Percentiles rank a stretch among this genome's conserved stretches.
Evolutionary conservation across 2,888 invertebrate genomes (phyloP).

Genomic region (Oxyscelio sp.): DNA sequence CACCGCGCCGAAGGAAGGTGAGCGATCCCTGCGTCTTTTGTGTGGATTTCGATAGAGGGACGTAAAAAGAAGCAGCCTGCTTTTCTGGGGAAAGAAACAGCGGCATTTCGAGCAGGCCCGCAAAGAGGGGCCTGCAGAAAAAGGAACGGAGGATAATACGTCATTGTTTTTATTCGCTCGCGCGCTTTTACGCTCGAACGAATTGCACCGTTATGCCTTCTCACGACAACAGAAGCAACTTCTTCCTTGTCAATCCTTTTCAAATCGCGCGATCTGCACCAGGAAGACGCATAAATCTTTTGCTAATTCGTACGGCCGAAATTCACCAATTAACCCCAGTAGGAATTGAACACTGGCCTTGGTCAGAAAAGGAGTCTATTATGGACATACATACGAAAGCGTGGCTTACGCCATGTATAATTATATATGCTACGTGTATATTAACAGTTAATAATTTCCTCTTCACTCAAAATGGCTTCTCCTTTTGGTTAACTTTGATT

Average conservation of each 20-base stretch:
- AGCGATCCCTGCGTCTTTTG: conserved; percentile 39
- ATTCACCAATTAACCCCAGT: too few relatives aligned
- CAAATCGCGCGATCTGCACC: neutral
- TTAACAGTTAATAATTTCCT: too few relatives aligned
- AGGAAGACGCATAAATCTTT: too few relatives aligned
- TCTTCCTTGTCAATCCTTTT: neutral
- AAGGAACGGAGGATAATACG: conserved; percentile 69
- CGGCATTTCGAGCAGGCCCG: conserved; percentile 34
- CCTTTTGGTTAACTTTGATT: too few relatives aligned
- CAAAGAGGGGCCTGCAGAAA: conserved; percentile 48
- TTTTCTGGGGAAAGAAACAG: conserved; percentile 39
- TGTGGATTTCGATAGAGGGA: conserved; percentile 45
- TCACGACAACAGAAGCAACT: conserved; percentile 40
- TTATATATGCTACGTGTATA: too few relatives aligned
- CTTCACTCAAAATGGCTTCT: too few relatives aligned
- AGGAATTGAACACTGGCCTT: too few relatives aligned
- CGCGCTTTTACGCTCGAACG: conserved; percentile 80
- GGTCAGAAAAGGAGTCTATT: too few relatives aligned
- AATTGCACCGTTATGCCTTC: conserved; percentile 71
- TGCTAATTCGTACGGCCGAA: neutral
- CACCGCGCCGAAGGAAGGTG: conserved; percentile 5
- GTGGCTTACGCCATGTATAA: too few relatives aligned
- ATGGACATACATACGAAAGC: too few relatives aligned
- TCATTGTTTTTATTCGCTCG: conserved; percentile 79
- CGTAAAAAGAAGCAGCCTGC: conserved; percentile 62